A percentile compares a stretch with the other conserved stretches of the same genome.
Conservation (phyloP, 2,888 invertebrate genomes). For the Xylophagus ater region DNA sequence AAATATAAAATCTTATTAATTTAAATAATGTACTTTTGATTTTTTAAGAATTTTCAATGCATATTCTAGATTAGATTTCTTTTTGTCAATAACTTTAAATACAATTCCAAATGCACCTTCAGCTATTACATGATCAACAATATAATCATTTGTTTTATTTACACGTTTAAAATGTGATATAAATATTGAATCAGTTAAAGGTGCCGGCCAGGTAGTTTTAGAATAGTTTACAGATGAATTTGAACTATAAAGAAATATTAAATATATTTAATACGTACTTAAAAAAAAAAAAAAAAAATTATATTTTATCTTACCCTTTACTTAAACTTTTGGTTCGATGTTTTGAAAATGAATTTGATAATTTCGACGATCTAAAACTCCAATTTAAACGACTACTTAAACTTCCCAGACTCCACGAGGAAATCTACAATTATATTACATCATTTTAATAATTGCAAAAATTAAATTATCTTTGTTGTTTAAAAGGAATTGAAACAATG, state of each 20-base stretch:
- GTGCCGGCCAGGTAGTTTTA: conserved; percentile 75
- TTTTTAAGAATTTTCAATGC: conserved; percentile 80
- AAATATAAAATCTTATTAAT: not conserved
- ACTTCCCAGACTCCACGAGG: conserved; percentile 31
- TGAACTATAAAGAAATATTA: conserved; percentile 3
- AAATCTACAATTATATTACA: conserved; percentile 26
- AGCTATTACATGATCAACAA: conserved; percentile 64
- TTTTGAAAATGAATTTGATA: conserved; percentile 8
- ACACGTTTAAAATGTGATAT: conserved; percentile 73
- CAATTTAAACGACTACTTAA: conserved; percentile 26
- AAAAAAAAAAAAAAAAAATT: no score
- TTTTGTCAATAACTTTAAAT: conserved; percentile 60
- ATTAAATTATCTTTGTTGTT: no score
- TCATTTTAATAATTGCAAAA: no score
- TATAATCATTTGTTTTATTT: conserved; percentile 45
- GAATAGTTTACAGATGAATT: conserved; percentile 16
- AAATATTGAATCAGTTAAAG: conserved; percentile 72
- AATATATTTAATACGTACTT: not conserved
- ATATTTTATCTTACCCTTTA: conserved; percentile 12
- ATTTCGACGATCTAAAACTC: conserved; percentile 22
- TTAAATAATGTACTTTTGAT: conserved; percentile 48
- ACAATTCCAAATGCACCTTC: conserved; percentile 87
- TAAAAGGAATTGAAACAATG: no score
- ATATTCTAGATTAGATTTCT: conserved; percentile 50
- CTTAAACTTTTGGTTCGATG: conserved; percentile 7